phyloP scores from a whole-genome alignment of 2,113 vertebrate genomes.

The Apteryx mantelli region DNA sequence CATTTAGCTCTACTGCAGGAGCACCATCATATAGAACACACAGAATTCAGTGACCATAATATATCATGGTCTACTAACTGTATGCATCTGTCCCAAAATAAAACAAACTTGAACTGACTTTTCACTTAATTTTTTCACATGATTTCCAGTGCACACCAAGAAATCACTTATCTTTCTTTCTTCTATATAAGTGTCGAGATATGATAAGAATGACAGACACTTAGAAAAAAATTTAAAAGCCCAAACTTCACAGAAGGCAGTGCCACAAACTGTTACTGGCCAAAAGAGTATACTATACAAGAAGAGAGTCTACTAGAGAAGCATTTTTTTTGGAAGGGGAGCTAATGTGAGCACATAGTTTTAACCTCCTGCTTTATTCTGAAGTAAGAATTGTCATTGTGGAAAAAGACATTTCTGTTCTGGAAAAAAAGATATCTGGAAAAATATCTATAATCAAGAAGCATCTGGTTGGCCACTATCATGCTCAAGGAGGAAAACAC shows the following conservation, averaged over 20 bases:
- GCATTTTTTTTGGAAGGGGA: not conserved
- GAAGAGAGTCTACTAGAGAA: not conserved
- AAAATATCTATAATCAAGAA: not conserved
- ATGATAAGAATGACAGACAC: not conserved
- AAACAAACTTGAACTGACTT: not conserved
- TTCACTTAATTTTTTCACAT: not conserved
- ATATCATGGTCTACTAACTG: not conserved
- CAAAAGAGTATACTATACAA: not conserved
- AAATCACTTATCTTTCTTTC: not conserved
- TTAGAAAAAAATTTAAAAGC: not conserved
- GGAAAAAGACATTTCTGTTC: not conserved
- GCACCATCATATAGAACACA: not conserved
- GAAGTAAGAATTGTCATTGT: not conserved
- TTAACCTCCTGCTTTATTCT: slow-evolving; percentile 5
- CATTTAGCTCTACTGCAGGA: slow-evolving; percentile 21
- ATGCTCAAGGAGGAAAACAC: not conserved
- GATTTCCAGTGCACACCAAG: not conserved
- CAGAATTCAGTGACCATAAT: not conserved
- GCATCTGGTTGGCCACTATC: not conserved
- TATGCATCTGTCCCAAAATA: not conserved
- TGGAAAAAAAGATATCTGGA: not conserved
- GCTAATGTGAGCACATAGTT: not conserved
- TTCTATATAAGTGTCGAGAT: not conserved
- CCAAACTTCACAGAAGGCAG: not conserved
- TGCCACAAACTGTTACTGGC: not conserved